Evolutionary conservation across 2,888 invertebrate genomes (phyloP).

Genomic region (Orthosia gracilis): DNA sequence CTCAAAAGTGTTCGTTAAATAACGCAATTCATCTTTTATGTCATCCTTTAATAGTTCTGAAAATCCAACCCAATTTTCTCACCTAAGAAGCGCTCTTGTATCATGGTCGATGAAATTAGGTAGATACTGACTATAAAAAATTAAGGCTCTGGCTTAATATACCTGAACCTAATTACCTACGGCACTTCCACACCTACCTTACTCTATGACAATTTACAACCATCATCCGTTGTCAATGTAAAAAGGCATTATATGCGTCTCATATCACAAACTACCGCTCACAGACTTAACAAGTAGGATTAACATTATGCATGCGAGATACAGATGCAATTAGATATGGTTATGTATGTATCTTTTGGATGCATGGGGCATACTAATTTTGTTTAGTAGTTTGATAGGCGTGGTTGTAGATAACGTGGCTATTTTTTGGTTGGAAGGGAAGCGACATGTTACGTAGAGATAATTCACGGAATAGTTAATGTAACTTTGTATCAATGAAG

Average conservation of each 20-base stretch:
- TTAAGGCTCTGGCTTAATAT: too few relatives aligned
- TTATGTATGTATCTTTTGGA: constrained; percentile 54
- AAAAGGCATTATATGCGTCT: constrained; percentile 53
- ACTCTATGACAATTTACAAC: constrained; percentile 49
- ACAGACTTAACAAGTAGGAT: constrained; percentile 57
- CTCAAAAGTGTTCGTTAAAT: too few relatives aligned
- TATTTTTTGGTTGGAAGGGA: background rate
- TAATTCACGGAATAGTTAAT: background rate
- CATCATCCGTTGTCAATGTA: constrained; percentile 44
- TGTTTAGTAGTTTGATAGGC: constrained; percentile 23
- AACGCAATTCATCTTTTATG: too few relatives aligned
- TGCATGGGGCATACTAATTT: constrained; percentile 54
- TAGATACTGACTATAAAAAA: too few relatives aligned
- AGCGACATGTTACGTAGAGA: background rate
- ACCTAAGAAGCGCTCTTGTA: too few relatives aligned
- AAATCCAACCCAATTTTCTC: too few relatives aligned
- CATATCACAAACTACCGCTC: constrained; percentile 50
- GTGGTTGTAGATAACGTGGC: background rate
- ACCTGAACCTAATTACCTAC: too few relatives aligned
- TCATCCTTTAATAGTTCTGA: too few relatives aligned
- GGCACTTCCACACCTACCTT: background rate
- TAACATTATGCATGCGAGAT: constrained; percentile 57
- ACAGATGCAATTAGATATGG: constrained; percentile 61
- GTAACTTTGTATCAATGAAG: too few relatives aligned
- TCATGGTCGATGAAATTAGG: too few relatives aligned